These are phyloP conservation scores for Clamator glandarius DNA, from an alignment of 2,797 vertebrate species.

Conservation along the genomic window DNA sequence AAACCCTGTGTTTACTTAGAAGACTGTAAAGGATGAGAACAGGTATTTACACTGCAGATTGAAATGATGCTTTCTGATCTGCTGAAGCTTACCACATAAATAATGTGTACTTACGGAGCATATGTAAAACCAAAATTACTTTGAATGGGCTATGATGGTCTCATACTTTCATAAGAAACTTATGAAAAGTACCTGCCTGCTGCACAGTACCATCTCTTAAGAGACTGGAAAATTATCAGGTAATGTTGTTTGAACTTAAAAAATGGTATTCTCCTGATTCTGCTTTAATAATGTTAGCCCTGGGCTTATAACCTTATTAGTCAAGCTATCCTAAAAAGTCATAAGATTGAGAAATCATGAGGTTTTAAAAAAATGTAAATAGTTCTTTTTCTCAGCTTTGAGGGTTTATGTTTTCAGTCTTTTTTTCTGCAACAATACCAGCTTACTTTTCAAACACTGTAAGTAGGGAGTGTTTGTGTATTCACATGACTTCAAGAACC, in stretches of 20 bases:
- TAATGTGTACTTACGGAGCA: background rate
- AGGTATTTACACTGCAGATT: background rate
- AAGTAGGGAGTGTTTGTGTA: slow-evolving; percentile 17
- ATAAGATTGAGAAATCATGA: slow-evolving; percentile 48
- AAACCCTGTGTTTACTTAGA: background rate
- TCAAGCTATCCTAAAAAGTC: slow-evolving; percentile 42
- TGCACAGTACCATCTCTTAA: background rate
- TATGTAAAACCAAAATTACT: background rate
- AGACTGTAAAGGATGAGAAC: background rate
- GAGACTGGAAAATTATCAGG: background rate
- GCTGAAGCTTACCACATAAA: background rate
- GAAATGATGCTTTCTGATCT: background rate
- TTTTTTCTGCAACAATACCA: background rate
- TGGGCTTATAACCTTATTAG: slow-evolving; percentile 23
- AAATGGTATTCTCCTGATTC: background rate
- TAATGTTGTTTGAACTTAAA: background rate
- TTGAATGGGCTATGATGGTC: background rate
- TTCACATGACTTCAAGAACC: slow-evolving; percentile 11
- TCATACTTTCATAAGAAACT: background rate
- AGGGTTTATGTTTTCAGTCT: slow-evolving; percentile 32
- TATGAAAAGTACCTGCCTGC: background rate
- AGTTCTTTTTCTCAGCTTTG: slow-evolving; percentile 46
- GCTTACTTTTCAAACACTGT: slow-evolving; percentile 21
- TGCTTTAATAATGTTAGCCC: background rate
- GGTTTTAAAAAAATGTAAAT: slow-evolving; percentile 6